Conservation (phyloP, 2,888 invertebrate species). For the Venusia cambrica region DNA sequence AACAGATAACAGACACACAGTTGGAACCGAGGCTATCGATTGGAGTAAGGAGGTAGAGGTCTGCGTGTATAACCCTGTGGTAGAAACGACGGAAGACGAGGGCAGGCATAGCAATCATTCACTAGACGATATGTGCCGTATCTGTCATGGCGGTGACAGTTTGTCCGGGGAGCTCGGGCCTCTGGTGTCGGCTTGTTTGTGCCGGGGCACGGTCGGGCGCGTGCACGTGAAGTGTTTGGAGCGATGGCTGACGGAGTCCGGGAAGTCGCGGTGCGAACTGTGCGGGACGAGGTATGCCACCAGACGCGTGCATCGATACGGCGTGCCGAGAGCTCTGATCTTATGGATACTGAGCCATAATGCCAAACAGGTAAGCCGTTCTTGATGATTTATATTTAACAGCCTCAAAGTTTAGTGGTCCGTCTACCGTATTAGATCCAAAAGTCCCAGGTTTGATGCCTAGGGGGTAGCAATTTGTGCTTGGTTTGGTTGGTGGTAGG, state of each 20-base stretch:
- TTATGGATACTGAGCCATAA: slow-evolving; percentile 82
- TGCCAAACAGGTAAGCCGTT: slow-evolving; percentile 64
- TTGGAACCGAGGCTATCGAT: slow-evolving; percentile 43
- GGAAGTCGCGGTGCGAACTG: slow-evolving; percentile 86
- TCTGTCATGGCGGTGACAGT: slow-evolving; percentile 67
- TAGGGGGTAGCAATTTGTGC: no score
- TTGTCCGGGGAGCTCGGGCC: slow-evolving; percentile 53
- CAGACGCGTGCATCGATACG: slow-evolving; percentile 82
- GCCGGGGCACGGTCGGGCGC: slow-evolving; percentile 85
- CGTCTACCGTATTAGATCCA: no score
- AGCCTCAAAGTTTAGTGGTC: no score
- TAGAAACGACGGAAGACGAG: slow-evolving; percentile 36
- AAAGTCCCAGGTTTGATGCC: no score
- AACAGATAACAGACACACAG: slow-evolving; percentile 30
- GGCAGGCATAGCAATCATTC: slow-evolving; percentile 54
- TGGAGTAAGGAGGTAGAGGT: slow-evolving; percentile 44
- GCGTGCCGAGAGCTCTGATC: slow-evolving; percentile 75
- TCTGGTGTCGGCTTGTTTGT: slow-evolving; percentile 69
- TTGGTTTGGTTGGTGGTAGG: no score
- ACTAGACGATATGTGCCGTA: slow-evolving; percentile 68
- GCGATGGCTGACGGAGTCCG: slow-evolving; percentile 88
- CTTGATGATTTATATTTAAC: no score
- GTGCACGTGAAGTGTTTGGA: slow-evolving; percentile 88
- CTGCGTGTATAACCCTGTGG: slow-evolving; percentile 27
- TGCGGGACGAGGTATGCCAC: slow-evolving; percentile 86